phyloP scores from a whole-genome alignment of 2,113 vertebrate genomes.

The Vanacampus margaritifer region DNA sequence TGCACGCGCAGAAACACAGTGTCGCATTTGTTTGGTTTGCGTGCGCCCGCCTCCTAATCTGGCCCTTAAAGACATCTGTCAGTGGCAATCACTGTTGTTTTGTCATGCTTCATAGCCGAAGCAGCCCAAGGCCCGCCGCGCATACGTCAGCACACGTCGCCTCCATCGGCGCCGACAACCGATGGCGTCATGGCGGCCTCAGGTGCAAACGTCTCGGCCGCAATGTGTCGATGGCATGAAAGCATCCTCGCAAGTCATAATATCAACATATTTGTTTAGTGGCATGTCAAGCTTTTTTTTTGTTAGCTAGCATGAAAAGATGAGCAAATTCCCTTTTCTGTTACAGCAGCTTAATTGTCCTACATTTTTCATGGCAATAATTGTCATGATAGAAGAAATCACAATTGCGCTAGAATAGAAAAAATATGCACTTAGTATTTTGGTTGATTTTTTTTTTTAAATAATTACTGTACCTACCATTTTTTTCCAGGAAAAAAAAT shows the following conservation, averaged over 20 bases:
- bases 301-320: not conserved
- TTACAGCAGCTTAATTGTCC: no score
- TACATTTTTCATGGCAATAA: no score
- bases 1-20: slow-evolving; percentile 57
- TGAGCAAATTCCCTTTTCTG: no score
- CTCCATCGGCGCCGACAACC: slow-evolving; percentile 75
- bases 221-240: not conserved
- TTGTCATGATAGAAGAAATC: no score
- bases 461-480: no score
- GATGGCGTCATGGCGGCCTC: slow-evolving; percentile 70
- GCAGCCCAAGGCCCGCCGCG: slow-evolving; percentile 73
- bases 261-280: not conserved
- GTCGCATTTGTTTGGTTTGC: slow-evolving; percentile 73
- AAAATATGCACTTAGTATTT: no score
- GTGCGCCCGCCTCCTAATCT: slow-evolving; percentile 74
- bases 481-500: no score
- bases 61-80: slow-evolving; percentile 80
- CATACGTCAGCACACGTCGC: slow-evolving; percentile 68
- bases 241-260: not conserved
- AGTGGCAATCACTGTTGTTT: slow-evolving; percentile 78
- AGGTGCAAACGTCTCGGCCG: slow-evolving; percentile 61
- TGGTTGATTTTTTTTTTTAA: no score
- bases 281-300: not conserved
- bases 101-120: slow-evolving; percentile 72
- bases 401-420: no score